phyloP scores from a whole-genome alignment of 2,888 invertebrate species.

The Xestia rhomboidea region DNA sequence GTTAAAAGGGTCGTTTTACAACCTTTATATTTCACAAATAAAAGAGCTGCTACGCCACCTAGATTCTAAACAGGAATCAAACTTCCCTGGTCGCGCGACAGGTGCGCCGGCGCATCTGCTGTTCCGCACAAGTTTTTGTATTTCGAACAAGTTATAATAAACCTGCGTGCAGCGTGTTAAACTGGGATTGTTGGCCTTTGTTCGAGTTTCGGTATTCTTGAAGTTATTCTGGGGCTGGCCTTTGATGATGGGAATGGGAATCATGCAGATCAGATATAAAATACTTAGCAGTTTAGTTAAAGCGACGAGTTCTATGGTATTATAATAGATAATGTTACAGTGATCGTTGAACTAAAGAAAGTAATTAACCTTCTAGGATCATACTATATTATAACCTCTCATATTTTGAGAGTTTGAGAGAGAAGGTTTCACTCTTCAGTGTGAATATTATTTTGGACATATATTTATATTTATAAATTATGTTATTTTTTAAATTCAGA shows the following conservation, averaged over 20 bases:
- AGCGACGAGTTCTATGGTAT: neutral
- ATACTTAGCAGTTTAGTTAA: neutral
- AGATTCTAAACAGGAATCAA: conserved; percentile 57
- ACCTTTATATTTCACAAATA: neutral
- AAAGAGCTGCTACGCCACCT: neutral
- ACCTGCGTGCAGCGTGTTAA: conserved; percentile 6
- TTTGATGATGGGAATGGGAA: neutral
- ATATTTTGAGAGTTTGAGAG: neutral
- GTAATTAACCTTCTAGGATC: neutral
- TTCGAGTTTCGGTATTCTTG: conserved; percentile 32
- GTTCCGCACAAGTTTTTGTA: conserved; percentile 56
- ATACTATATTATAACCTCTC: neutral
- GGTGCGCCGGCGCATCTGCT: conserved; percentile 73
- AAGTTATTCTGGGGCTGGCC: neutral
- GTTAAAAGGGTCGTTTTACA: no score
- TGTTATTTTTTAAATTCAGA: no score
- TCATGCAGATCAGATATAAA: neutral
- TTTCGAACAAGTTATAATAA: conserved; percentile 20
- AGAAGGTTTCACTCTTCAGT: neutral
- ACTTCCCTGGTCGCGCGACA: conserved; percentile 65
- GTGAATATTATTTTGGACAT: no score
- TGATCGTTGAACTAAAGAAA: neutral
- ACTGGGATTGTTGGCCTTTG: conserved; percentile 50
- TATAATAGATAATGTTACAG: neutral
- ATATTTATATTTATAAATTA: no score